Percentiles rank a stretch among this genome's conserved stretches.
Conservation (phyloP, 1,140 invertebrate species). For the Ceratosolen solmsi region DNA sequence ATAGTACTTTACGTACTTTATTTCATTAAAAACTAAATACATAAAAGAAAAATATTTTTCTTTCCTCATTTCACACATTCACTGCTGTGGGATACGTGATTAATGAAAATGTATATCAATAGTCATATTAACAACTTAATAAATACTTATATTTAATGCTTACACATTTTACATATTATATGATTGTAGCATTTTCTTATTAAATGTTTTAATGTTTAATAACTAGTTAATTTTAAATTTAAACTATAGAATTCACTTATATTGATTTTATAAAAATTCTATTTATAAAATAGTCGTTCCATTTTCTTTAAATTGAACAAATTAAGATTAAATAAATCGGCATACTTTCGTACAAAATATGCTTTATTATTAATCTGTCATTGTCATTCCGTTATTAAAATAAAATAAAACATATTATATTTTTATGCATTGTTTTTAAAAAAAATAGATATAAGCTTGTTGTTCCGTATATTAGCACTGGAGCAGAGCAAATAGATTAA, state of each 20-base stretch:
- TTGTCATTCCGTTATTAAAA: not conserved
- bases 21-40: not conserved
- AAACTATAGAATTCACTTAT: too few species aligned
- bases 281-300: too few species aligned
- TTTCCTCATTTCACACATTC: conserved; percentile 23
- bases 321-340: not conserved
- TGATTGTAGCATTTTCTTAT: conserved; percentile 7
- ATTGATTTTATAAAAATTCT: not conserved
- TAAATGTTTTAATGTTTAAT: not conserved
- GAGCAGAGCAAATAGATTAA: not conserved
- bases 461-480: too few species aligned
- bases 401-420: too few species aligned
- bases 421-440: too few species aligned
- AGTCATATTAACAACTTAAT: conserved; percentile 4
- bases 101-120: conserved; percentile 28
- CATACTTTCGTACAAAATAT: not conserved
- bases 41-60: conserved; percentile 4
- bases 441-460: not conserved
- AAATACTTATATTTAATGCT: conserved; percentile 19
- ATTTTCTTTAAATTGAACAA: not conserved
- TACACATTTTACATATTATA: not conserved
- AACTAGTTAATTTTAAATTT: too few species aligned
- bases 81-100: conserved; percentile 13
- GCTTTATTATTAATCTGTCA: not conserved
- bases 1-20: not conserved